Percentiles rank a stretch among this genome's conserved stretches.
phyloP scores from a whole-genome alignment of 2,113 vertebrate genomes.

The Agapornis roseicollis region DNA sequence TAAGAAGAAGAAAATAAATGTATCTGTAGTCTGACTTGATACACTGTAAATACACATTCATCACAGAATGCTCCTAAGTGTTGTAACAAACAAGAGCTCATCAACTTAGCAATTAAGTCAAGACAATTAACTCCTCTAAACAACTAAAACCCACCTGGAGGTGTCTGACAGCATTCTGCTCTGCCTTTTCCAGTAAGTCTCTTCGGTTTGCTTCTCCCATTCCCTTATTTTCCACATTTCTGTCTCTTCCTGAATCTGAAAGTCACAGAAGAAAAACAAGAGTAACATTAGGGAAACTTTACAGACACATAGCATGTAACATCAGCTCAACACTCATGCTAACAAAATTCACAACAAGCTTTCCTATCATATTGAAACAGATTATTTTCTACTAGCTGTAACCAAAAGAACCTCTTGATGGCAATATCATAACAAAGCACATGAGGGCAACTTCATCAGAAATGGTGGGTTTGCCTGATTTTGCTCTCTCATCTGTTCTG shows the following conservation, averaged over 20 bases:
- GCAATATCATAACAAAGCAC: background rate
- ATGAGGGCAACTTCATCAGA: fast-evolving
- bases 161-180: constrained; percentile 69
- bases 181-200: constrained; percentile 70
- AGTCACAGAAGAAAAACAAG: background rate
- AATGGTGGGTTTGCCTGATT: background rate
- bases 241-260: constrained; percentile 93
- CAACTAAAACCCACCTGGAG: constrained; percentile 64
- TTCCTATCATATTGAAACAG: background rate
- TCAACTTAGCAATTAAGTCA: background rate
- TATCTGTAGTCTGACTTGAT: background rate
- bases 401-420: background rate
- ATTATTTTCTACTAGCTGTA: background rate
- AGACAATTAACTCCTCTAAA: background rate
- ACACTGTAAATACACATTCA: background rate
- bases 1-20: background rate
- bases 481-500: background rate
- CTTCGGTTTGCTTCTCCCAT: constrained; percentile 83
- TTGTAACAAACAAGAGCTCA: background rate
- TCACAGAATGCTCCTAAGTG: background rate
- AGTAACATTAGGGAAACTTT: background rate
- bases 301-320: fast-evolving
- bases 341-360: background rate
- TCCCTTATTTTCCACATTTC: constrained; percentile 98
- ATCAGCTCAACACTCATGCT: background rate